These are phyloP conservation scores for Sciurus vulgaris DNA, from an alignment of 2,797 vertebrate genomes.

Conservation along the genomic window DNA sequence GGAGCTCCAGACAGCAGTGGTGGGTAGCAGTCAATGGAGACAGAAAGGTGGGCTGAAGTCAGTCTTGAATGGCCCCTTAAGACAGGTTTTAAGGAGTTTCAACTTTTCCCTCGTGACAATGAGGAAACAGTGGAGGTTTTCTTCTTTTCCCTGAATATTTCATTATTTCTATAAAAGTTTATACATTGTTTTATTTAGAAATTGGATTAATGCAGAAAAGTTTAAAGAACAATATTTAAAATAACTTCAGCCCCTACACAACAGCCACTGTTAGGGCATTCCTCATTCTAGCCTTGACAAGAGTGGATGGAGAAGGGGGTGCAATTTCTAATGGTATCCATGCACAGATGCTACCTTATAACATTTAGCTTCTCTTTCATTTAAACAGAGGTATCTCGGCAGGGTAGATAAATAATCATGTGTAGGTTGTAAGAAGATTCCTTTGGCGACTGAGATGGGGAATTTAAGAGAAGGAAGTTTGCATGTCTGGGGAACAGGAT, in stretches of 20 bases:
- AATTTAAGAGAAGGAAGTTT: neutral
- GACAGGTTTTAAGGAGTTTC: neutral
- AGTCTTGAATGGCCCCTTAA: neutral
- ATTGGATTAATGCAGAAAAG: conserved; percentile 47
- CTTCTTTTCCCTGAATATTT: conserved; percentile 10
- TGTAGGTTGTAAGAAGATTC: neutral
- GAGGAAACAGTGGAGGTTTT: neutral
- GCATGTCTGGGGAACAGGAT: neutral
- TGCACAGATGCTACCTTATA: neutral
- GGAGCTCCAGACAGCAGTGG: neutral
- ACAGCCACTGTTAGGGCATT: neutral
- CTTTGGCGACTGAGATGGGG: neutral
- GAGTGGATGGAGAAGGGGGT: neutral
- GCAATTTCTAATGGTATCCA: neutral
- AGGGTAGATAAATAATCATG: conserved; percentile 2
- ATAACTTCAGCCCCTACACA: neutral
- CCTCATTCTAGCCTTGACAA: neutral
- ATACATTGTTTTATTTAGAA: conserved; percentile 52
- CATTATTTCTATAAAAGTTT: conserved; percentile 36
- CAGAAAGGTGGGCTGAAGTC: neutral
- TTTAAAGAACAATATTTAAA: conserved; percentile 40
- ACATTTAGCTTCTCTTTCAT: conserved; percentile 8
- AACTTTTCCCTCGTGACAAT: neutral
- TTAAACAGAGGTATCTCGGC: neutral
- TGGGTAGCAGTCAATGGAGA: neutral